Evolutionary conservation across 2,888 invertebrate species (phyloP).

Genomic region (Ophonus ardosiacus): DNA sequence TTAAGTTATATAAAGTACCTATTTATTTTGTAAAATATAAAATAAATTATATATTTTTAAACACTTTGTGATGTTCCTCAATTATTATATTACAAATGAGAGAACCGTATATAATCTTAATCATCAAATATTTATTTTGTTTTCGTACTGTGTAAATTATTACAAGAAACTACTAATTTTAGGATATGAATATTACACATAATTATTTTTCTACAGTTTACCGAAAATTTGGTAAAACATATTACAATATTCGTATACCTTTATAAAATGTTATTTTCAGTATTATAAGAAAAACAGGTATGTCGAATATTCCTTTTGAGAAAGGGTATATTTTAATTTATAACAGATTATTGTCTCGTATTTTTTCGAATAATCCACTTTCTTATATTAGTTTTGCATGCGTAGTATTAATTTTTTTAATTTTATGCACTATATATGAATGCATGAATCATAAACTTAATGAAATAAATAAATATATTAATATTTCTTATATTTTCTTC

Average conservation of each 20-base stretch:
- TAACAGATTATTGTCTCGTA: not conserved
- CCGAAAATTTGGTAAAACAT: conserved; percentile 16
- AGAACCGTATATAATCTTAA: no score
- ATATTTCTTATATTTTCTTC: not conserved
- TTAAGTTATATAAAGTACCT: no score
- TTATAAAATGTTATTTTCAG: conserved; percentile 29
- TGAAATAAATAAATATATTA: not conserved
- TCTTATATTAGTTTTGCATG: conserved; percentile 1
- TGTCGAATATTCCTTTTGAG: conserved; percentile 22
- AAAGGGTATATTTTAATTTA: conserved; percentile 16
- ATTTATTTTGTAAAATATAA: no score
- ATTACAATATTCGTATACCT: not conserved
- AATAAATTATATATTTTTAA: no score
- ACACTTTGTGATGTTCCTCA: not conserved
- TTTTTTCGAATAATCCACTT: not conserved
- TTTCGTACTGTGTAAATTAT: conserved; percentile 18
- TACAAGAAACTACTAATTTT: conserved; percentile 1
- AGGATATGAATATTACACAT: conserved; percentile 6
- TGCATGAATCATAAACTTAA: not conserved
- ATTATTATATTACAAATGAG: not conserved
- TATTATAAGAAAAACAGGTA: conserved; percentile 35
- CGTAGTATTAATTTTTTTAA: not conserved
- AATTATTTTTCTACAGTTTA: conserved; percentile 20
- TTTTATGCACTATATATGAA: not conserved
- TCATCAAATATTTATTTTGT: not conserved